These are phyloP conservation scores for Argynnis bischoffii DNA, from an alignment of 2,888 invertebrate genomes.

Conservation along the genomic window DNA sequence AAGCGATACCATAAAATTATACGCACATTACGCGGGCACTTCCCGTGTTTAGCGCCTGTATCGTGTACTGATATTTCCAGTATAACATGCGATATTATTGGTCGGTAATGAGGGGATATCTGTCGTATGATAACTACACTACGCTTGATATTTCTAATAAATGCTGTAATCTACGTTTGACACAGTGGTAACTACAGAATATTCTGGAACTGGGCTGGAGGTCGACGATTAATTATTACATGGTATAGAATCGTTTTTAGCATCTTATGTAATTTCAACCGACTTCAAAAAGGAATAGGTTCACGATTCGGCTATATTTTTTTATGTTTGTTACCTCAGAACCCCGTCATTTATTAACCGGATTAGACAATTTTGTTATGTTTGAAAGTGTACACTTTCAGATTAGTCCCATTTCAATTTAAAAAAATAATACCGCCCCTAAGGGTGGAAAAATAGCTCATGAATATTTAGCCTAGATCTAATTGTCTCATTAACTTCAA, in stretches of 20 bases:
- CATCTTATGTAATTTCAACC: no score
- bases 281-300: no score
- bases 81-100: slow-evolving; percentile 65
- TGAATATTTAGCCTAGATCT: no score
- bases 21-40: slow-evolving; percentile 30
- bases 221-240: slow-evolving; percentile 4
- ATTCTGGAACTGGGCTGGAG: slow-evolving; percentile 7
- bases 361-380: no score
- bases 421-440: no score
- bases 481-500: no score
- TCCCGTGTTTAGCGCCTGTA: slow-evolving; percentile 39
- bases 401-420: no score
- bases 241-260: not conserved
- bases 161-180: slow-evolving; percentile 1
- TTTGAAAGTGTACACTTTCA: no score
- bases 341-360: no score
- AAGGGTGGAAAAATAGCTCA: no score
- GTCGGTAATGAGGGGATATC: slow-evolving; percentile 74
- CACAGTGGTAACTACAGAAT: slow-evolving; percentile 33
- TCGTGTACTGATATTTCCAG: slow-evolving; percentile 24
- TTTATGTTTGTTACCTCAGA: no score
- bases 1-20: slow-evolving; percentile 23
- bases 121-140: slow-evolving; percentile 72
- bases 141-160: slow-evolving; percentile 59
- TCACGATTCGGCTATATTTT: no score